Evolutionary conservation across 2,113 vertebrate genomes (phyloP), one percentile per base, ranked within the genome.

Genomic region (Ranitomeya imitator): DNA sequence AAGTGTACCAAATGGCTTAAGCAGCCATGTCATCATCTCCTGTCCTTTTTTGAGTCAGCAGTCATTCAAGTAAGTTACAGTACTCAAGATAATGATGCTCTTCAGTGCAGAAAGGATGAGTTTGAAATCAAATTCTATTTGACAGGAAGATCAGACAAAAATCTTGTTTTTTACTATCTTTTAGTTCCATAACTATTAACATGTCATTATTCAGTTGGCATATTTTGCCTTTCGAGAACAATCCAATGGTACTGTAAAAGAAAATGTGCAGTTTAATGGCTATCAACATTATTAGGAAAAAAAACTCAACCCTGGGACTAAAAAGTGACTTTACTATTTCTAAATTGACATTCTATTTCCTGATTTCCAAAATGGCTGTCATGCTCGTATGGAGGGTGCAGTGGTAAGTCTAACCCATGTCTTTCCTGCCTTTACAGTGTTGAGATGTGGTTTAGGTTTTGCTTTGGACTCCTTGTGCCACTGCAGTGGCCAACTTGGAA

Each of bases 71-170:
- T 52, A 76, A 76, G 73, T 52, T 51, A 52, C 37, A 52, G 45
- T 76, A 18, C 73, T 21, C 73, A 76, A 18, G 45, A 76, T 76
- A 76, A 76, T 76, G 73, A 76, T 51, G 45, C 73, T 76, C 18
- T 76, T 76, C 73, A 51, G 37, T 12, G 73, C 37, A 76, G 45
- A 11, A 76, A 52, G 37, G 73, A 18, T 76, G 73, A 13, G 73
- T 51, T 76, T 76, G 16, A 52, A 21, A 52, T 76, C 37, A 76
- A 76, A 76, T 51, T 76, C 16, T 51, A 52, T 76, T 52, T 76
- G 45, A 76, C 73, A 76, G 51, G 45, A 76, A 76, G 73, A 15
- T 76, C 45, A 52, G 71, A 51, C 15, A 74, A 76, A 52, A 52
- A 76, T 74, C 31, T 76, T 52, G 45, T 76, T 19, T 76, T 51